Evolutionary conservation across 2,888 invertebrate genomes (phyloP), one percentile per base, ranked within the genome.

Genomic region (Neria commutata): DNA sequence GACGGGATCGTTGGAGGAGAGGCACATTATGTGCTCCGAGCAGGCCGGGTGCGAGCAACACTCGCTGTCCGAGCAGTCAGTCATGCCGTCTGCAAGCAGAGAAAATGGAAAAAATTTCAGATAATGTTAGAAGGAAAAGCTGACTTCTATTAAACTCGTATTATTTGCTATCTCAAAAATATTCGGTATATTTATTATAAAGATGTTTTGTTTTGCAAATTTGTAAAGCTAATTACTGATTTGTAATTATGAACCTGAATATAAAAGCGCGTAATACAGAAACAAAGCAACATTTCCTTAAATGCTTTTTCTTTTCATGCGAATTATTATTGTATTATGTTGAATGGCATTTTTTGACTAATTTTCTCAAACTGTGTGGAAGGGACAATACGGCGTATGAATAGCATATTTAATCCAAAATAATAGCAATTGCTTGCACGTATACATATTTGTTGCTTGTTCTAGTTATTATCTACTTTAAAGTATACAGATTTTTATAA

Each of bases 61-160:
- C 83, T 98, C 98, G 80, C 96, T 95, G 84, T 99, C 99, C 67
- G 95, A 94, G 84, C 99, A 99, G 86, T 99, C 99, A 72, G 90
- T 88, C 88, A 98, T 91, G 69, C 98, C 98, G 87, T 99, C 99
- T 98, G 85, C 8, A 77, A 73, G n/a, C n/a, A n/a, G n/a, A n/a
- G 56, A 62, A 55, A 53, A 45, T 37, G 58, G 33, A 10, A 46
- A 53, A 37, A 45, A 23, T 54, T 19, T 46, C 21, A 23, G 24
- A 34, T 45, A 25, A 21, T 33, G 29, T 33, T 34, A 33, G 19
- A 37, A 45, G 34, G 40, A 60, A 46, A 34, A 16, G 24, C 40
- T 10, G 49, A 37, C 5, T 19, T 37, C 33, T 11, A 40, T n/a
- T 42, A 17, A 42, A 42, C 2, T 1, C n/a, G 2, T 5, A 47